Conservation (phyloP, 1,140 invertebrate species). For the Camponotus vicinus region DNA sequence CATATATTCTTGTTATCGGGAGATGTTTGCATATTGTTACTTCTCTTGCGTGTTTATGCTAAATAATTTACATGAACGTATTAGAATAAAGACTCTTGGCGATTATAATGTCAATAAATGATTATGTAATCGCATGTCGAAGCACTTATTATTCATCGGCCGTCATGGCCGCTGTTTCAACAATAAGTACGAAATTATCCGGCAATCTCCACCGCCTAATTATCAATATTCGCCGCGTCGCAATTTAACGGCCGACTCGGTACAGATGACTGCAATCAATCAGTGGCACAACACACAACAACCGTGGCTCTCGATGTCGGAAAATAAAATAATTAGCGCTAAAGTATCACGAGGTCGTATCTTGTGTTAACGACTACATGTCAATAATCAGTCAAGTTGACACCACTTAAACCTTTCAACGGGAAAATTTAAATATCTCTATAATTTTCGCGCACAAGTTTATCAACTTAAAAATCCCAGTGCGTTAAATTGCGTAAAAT, state of each 20-base stretch:
- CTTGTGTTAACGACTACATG: conserved; percentile 24
- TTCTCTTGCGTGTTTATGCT: not conserved
- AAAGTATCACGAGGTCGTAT: conserved; percentile 54
- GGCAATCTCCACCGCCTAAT: conserved; percentile 64
- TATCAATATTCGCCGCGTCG: conserved; percentile 65
- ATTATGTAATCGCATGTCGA: conserved; percentile 24
- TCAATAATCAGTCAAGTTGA: conserved; percentile 19
- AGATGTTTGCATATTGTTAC: not conserved
- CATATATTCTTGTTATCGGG: not conserved
- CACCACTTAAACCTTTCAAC: conserved; percentile 21
- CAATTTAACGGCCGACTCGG: not conserved
- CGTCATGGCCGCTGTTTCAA: conserved; percentile 57
- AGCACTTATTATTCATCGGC: conserved; percentile 33
- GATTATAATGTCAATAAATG: conserved; percentile 37
- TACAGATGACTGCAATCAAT: conserved; percentile 65
- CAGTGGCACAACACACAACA: conserved; percentile 53
- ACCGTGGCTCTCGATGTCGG: conserved; percentile 43
- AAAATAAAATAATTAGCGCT: conserved; percentile 52
- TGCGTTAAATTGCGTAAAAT: not conserved
- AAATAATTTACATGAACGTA: conserved; percentile 2
- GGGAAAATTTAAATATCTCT: conserved; percentile 12
- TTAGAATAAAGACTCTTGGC: not conserved
- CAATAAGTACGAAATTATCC: conserved; percentile 68
- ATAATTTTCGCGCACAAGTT: not conserved
- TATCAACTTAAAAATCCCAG: too few species aligned